phyloP scores from a whole-genome alignment of 2,888 invertebrate species.

The Hyppa rectilinea region DNA sequence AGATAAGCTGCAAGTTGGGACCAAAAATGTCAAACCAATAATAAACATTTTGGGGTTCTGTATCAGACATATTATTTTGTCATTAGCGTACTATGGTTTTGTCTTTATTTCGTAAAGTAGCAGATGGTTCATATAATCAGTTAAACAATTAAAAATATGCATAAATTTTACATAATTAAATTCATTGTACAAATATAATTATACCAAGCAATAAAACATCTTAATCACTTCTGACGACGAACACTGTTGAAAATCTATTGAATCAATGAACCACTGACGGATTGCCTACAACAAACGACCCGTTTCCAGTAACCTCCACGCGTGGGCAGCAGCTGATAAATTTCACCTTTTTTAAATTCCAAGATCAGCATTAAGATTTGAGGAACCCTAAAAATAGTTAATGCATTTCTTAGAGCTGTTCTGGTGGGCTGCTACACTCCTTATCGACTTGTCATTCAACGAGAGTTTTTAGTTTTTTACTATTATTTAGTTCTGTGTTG shows the following conservation, averaged over 20 bases:
- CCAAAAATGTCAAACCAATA: constrained; percentile 26
- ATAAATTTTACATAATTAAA: neutral
- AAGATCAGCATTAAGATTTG: constrained; percentile 64
- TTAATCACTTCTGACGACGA: constrained; percentile 13
- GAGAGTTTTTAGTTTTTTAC: constrained; percentile 76
- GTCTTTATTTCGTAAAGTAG: neutral
- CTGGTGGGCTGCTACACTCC: constrained; percentile 77
- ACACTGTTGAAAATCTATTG: neutral
- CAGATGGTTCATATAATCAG: neutral
- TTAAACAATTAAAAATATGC: neutral
- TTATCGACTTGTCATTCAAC: constrained; percentile 86
- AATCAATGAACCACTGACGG: constrained; percentile 29
- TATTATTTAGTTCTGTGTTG: constrained; percentile 63
- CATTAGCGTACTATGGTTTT: neutral
- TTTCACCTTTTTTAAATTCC: constrained; percentile 63
- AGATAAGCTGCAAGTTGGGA: constrained; percentile 51
- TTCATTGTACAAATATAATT: neutral
- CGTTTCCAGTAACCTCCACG: constrained; percentile 35
- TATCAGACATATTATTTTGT: constrained; percentile 9
- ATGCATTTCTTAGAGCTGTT: constrained; percentile 83
- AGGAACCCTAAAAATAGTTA: constrained; percentile 78
- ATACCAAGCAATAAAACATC: neutral
- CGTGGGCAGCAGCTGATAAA: constrained; percentile 60
- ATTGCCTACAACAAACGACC: constrained; percentile 19
- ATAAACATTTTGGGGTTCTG: constrained; percentile 46